Base-by-base conservation (phyloP, 2,888 invertebrate species). In the Temnothorax ravouxi region DNA sequence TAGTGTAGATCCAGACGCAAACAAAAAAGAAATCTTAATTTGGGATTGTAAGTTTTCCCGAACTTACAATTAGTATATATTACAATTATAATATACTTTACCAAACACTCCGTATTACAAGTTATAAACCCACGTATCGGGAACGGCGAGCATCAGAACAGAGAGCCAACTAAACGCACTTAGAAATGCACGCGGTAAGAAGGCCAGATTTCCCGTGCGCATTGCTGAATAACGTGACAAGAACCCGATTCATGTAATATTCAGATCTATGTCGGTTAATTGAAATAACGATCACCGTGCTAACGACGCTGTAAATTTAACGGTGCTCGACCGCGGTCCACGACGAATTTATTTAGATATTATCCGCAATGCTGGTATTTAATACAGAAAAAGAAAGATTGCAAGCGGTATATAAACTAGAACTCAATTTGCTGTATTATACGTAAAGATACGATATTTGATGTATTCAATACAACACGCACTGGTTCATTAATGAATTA, bases 241-340 rank as follows among this genome's bases (percentile, higher is more conserved):
- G 52, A 76, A 52, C 25, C 6, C 13, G 34, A 18, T 76, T 76
- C 18, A 38, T 76, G 18, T 52, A 52, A 64, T 64, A 76, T 76
- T 62, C 3, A 18, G n/a, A 62, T 25, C 1, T 9, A 9, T 41
- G 4, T 52, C 13, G 25, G 18, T 76, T 52, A 64, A 64, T 76
- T 76, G 62, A 64, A 64, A 62, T 38, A 21, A 76, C 25, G 25
- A 64, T 76, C 25, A 38, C 1, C 8, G 25, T 34, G 6, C 8
- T 64, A 76, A 72, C 5, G 41, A 72, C 3, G 38, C 56, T 11
- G 18, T 38, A 38, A 64, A 64, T 64, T 50, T 64, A 38, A 34
- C 13, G 11, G 34, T 34, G 34, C 5, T 44, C 1, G 25, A 2
- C 2, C 9, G 21, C 29, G 47, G 3, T 34, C 9, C 50, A 52